phyloP scores from a whole-genome alignment of 1,140 invertebrate species.

The Neotoxoptera formosana region DNA sequence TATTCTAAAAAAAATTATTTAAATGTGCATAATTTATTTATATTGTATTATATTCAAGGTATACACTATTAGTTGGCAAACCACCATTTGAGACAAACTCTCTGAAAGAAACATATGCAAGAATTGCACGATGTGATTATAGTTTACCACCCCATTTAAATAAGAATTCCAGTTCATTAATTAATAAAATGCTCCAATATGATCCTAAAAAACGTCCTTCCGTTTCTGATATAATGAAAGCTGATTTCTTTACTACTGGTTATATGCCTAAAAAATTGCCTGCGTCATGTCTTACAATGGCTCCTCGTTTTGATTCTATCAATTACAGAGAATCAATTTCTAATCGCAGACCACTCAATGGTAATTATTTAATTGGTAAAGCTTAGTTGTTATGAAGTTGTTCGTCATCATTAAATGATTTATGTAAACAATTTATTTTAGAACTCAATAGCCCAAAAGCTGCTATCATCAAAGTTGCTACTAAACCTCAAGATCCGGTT shows the following conservation, averaged over 20 bases:
- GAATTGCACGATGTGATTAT: constrained; percentile 94
- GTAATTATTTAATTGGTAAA: constrained; percentile 59
- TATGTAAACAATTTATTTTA: neutral
- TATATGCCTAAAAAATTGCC: constrained; percentile 85
- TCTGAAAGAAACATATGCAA: constrained; percentile 87
- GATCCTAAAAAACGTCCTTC: constrained; percentile 83
- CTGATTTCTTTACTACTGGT: constrained; percentile 79
- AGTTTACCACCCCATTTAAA: constrained; percentile 78
- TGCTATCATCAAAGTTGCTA: constrained; percentile 19
- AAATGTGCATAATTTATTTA: constrained; percentile 8
- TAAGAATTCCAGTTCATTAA: constrained; percentile 79
- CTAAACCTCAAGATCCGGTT: constrained; percentile 46
- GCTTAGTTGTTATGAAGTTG: neutral
- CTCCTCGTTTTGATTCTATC: constrained; percentile 82
- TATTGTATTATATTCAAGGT: constrained; percentile 66
- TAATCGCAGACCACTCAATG: constrained; percentile 74
- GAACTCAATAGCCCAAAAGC: constrained; percentile 52
- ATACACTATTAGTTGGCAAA: constrained; percentile 91
- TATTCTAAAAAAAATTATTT: constrained; percentile 50
- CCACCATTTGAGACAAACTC: constrained; percentile 95
- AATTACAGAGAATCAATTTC: constrained; percentile 67
- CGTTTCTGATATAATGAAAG: constrained; percentile 77
- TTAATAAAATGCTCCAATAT: constrained; percentile 82
- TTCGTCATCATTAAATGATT: neutral
- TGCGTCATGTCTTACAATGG: constrained; percentile 88